Conservation (phyloP, 2,113 vertebrate genomes). For the Pipa parva region DNA sequence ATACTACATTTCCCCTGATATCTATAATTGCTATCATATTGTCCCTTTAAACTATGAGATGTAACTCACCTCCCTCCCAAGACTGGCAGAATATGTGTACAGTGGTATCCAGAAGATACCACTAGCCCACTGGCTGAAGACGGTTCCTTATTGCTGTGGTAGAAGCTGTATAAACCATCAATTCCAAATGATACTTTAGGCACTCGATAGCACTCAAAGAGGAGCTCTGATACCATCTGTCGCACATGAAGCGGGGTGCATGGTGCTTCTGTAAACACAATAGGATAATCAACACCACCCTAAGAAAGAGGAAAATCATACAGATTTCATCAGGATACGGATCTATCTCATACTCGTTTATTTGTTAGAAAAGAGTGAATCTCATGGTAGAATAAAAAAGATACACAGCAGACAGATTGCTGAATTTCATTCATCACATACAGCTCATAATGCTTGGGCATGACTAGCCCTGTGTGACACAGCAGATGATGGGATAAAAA, state of each 20-base stretch:
- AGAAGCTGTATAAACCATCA: constrained; percentile 88
- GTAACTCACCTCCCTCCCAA: constrained; percentile 81
- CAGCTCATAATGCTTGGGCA: too few species aligned
- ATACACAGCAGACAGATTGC: too few species aligned
- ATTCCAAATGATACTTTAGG: constrained; percentile 86
- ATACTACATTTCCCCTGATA: too few species aligned
- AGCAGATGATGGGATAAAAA: too few species aligned
- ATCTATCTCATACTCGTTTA: too few species aligned
- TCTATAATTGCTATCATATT: too few species aligned
- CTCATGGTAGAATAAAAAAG: too few species aligned
- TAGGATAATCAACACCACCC: constrained; percentile 70
- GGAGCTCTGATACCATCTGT: constrained; percentile 82
- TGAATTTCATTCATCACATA: too few species aligned
- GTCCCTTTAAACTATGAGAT: neutral
- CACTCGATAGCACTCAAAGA: constrained; percentile 91
- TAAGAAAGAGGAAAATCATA: constrained; percentile 41
- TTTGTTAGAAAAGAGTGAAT: too few species aligned
- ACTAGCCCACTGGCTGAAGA: constrained; percentile 73
- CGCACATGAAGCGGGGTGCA: constrained; percentile 72
- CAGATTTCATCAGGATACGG: neutral
- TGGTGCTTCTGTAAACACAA: constrained; percentile 72
- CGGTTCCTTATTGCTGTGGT: constrained; percentile 65
- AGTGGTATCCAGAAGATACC: constrained; percentile 88
- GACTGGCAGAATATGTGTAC: constrained; percentile 88
- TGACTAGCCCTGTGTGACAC: too few species aligned